Evolutionary conservation across 1,140 invertebrate species (phyloP).

Genomic region (Anastrepha obliqua): DNA sequence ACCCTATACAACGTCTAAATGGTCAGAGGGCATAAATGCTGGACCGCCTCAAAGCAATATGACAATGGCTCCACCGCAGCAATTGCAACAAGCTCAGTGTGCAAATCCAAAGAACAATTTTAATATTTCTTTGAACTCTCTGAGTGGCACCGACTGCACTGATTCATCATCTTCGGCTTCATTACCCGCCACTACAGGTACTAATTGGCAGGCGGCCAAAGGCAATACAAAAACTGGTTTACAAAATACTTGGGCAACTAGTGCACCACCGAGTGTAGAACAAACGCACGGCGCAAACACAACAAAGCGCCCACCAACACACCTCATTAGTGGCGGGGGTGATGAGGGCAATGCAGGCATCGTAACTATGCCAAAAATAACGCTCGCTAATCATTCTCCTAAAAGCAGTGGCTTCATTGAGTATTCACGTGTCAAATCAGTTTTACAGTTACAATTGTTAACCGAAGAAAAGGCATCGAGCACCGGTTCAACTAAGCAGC

Average conservation of each 20-base stretch:
- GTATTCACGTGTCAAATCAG: constrained; percentile 56
- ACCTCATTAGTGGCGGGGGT: too few species aligned
- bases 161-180: neutral
- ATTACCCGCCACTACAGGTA: neutral
- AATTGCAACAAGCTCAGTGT: neutral
- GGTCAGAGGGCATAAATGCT: constrained; percentile 59
- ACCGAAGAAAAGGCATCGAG: neutral
- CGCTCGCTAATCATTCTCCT: constrained; percentile 55
- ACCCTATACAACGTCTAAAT: constrained; percentile 54
- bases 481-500: constrained; percentile 18
- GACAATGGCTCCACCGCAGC: neutral
- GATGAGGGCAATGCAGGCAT: neutral
- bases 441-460: neutral
- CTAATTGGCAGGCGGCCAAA: constrained; percentile 52
- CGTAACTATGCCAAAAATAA: constrained; percentile 7
- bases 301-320: neutral
- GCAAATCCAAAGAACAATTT: neutral
- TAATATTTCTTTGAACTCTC: neutral
- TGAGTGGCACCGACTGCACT: constrained; percentile 10
- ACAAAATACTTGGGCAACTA: neutral
- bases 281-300: neutral
- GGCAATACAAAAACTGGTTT: constrained; percentile 50
- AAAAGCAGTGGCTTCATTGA: constrained; percentile 54
- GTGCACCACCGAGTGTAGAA: neutral
- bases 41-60: constrained; percentile 51